These are phyloP conservation scores for Megathymus violae DNA, from an alignment of 1,140 invertebrate species.

Conservation along the genomic window DNA sequence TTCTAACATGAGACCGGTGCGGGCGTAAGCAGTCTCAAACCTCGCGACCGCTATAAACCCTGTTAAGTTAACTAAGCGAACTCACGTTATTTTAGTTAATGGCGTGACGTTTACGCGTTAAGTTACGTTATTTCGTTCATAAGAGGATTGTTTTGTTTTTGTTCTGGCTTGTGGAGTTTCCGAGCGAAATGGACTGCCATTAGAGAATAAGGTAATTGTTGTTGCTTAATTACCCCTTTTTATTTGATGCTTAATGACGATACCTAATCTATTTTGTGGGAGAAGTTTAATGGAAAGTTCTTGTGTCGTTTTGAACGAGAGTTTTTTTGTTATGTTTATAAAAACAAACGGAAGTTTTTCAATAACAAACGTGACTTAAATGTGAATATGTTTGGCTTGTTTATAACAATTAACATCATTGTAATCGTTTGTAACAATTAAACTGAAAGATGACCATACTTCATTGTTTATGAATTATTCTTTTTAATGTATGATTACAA, in stretches of 20 bases:
- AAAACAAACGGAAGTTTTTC: background rate
- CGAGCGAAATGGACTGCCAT: conserved; percentile 62
- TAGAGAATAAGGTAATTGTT: conserved; percentile 53
- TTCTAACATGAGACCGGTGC: conserved; percentile 61
- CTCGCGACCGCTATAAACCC: too few relatives aligned
- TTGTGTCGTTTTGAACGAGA: background rate
- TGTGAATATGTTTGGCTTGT: too few relatives aligned
- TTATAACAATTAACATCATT: too few relatives aligned
- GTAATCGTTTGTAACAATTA: too few relatives aligned
- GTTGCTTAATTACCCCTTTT: conserved; percentile 48
- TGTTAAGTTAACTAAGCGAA: too few relatives aligned
- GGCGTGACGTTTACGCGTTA: conserved; percentile 41
- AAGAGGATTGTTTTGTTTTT: conserved; percentile 42
- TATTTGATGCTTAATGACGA: conserved; percentile 38
- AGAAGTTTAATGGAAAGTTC: background rate
- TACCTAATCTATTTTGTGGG: background rate
- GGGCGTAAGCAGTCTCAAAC: conserved; percentile 46
- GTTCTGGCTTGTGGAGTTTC: conserved; percentile 50
- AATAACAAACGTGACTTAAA: background rate
- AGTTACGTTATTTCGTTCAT: conserved; percentile 39
- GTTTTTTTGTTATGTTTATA: too few relatives aligned
- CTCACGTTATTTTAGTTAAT: conserved; percentile 42
- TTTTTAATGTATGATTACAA: too few relatives aligned
- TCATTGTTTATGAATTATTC: too few relatives aligned
- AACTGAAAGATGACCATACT: too few relatives aligned